These are phyloP conservation scores for Scomber colias DNA, from an alignment of 2,113 vertebrate genomes.

Conservation along the genomic window DNA sequence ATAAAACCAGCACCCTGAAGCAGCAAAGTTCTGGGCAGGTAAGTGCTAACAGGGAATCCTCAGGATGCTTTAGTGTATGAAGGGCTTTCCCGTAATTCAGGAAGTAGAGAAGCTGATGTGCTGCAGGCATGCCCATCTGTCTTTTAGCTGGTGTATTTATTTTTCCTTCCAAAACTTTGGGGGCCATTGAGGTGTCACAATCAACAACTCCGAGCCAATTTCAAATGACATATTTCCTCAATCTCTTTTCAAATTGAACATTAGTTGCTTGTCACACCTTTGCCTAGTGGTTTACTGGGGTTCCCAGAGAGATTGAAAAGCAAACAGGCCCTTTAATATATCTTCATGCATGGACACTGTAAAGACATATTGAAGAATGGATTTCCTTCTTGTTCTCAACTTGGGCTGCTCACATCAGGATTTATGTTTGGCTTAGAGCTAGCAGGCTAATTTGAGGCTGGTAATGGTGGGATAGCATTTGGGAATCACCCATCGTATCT, in stretches of 20 bases:
- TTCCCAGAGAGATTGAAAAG: slow-evolving; percentile 49
- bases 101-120: slow-evolving; percentile 51
- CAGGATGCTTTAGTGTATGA: slow-evolving; percentile 63
- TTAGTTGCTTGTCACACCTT: slow-evolving; percentile 56
- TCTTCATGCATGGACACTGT: slow-evolving; percentile 35
- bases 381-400: slow-evolving; percentile 43
- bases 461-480: slow-evolving; percentile 57
- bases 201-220: slow-evolving; percentile 43
- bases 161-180: slow-evolving; percentile 22
- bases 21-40: slow-evolving; percentile 74
- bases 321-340: slow-evolving; percentile 46
- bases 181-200: slow-evolving; percentile 27
- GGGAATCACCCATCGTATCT: slow-evolving; percentile 67
- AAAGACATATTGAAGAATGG: slow-evolving; percentile 56
- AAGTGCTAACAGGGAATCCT: slow-evolving; percentile 76
- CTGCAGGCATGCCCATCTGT: slow-evolving; percentile 18
- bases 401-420: slow-evolving; percentile 34
- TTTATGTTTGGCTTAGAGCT: slow-evolving; percentile 68
- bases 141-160: slow-evolving; percentile 28
- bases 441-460: slow-evolving; percentile 62
- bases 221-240: slow-evolving; percentile 46
- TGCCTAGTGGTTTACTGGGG: slow-evolving; percentile 56
- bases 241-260: slow-evolving; percentile 45
- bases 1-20: slow-evolving; percentile 72
- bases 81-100: slow-evolving; percentile 76